Conservation (phyloP, 2,888 invertebrate genomes). For the Caradrina kadenii region DNA sequence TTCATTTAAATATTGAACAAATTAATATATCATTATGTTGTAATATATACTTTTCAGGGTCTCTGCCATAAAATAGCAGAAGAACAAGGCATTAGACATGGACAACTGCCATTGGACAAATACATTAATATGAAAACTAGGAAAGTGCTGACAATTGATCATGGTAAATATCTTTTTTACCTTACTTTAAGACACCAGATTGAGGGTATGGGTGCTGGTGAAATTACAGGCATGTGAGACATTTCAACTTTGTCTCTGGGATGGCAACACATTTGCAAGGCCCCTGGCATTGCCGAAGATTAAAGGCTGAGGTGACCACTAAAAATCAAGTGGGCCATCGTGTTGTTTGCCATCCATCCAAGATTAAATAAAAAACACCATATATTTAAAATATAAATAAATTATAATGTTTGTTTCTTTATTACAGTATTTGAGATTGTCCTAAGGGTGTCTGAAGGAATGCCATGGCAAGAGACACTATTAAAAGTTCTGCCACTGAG, state of each 20-base stretch:
- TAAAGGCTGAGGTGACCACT: too few species aligned
- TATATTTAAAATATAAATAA: too few species aligned
- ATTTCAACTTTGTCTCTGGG: too few species aligned
- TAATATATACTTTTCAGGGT: slow-evolving; percentile 90
- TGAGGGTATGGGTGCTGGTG: too few species aligned
- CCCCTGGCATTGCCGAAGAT: too few species aligned
- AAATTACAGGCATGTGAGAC: too few species aligned
- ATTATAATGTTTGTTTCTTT: slow-evolving; percentile 30
- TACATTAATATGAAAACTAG: slow-evolving; percentile 97
- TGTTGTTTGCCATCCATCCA: too few species aligned
- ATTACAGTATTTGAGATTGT: slow-evolving; percentile 96
- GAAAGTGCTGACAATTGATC: slow-evolving; percentile 98
- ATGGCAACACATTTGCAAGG: too few species aligned
- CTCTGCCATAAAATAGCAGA: slow-evolving; percentile 95
- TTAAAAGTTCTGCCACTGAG: slow-evolving; percentile 94
- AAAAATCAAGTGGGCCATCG: too few species aligned
- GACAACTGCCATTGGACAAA: slow-evolving; percentile 96
- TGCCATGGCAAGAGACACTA: slow-evolving; percentile 95
- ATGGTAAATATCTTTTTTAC: slow-evolving; percentile 91
- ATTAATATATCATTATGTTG: too few species aligned
- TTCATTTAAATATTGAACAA: too few species aligned
- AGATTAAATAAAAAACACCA: too few species aligned
- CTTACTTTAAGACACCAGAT: background rate
- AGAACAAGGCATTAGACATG: slow-evolving; percentile 94
- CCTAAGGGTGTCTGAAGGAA: slow-evolving; percentile 93